Evolutionary conservation across 2,888 invertebrate genomes (phyloP).

Genomic region (Campoletis raptor): DNA sequence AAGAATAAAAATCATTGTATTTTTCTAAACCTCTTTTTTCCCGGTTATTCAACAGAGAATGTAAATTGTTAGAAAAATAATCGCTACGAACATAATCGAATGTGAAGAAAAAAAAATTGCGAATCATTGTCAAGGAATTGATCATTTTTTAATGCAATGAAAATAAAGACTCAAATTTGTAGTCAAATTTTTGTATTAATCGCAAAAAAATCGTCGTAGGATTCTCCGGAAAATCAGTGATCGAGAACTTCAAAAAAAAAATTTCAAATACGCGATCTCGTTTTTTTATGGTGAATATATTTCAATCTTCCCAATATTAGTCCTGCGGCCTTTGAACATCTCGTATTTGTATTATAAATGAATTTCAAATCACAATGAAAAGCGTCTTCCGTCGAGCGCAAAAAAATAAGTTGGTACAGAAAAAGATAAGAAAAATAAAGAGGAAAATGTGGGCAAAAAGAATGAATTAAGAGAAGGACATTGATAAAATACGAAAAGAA

Average conservation of each 20-base stretch:
- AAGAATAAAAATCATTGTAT: slow-evolving; percentile 11
- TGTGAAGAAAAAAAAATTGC: not conserved
- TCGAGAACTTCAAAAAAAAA: slow-evolving; percentile 10
- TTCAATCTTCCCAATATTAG: not conserved
- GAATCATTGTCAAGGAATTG: not conserved
- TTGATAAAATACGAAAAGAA: not conserved
- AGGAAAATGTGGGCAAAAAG: not conserved
- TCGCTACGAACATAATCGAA: not conserved
- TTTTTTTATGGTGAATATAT: not conserved
- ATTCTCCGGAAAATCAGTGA: not conserved
- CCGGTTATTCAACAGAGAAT: not conserved
- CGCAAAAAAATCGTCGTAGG: not conserved
- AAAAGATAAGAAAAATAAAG: slow-evolving; percentile 12
- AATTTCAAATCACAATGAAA: slow-evolving; percentile 42
- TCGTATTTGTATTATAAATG: slow-evolving; percentile 28
- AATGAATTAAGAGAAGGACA: not conserved
- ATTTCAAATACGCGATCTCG: too few species aligned
- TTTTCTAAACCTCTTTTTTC: slow-evolving; percentile 1
- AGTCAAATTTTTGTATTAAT: slow-evolving; percentile 14
- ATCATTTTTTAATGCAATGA: not conserved
- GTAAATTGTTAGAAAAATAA: slow-evolving; percentile 18
- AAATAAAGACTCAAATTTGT: not conserved
- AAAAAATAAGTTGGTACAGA: slow-evolving; percentile 26
- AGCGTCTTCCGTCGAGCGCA: slow-evolving; percentile 69
- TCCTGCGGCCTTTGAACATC: slow-evolving; percentile 15